Percentiles rank a stretch among this genome's conserved stretches.
Conservation (phyloP, 2,888 invertebrate species). For the Acrobasis suavella region DNA sequence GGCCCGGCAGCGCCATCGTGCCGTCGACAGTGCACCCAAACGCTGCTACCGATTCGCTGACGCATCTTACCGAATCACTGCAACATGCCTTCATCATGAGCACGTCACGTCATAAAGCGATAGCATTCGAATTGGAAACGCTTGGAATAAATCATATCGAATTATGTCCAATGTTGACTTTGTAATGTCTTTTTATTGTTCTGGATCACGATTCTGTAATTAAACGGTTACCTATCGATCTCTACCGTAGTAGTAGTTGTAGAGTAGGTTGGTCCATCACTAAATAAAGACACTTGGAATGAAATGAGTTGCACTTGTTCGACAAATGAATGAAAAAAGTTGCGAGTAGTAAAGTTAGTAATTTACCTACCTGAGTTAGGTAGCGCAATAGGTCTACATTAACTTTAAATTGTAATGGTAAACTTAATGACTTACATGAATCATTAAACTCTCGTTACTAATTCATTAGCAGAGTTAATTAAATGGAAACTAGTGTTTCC, state of each 20-base stretch:
- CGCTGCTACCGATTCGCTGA: conserved; percentile 31
- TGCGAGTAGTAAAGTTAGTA: too few relatives aligned
- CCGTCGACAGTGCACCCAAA: conserved; percentile 25
- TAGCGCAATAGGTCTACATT: not conserved
- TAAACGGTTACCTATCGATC: too few relatives aligned
- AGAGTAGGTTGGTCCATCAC: too few relatives aligned
- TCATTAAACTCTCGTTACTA: not conserved
- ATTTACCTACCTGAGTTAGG: too few relatives aligned
- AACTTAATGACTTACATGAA: conserved; percentile 4
- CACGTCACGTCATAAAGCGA: conserved; percentile 5
- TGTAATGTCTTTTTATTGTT: conserved; percentile 3
- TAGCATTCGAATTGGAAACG: not conserved
- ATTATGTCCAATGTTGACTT: not conserved
- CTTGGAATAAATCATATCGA: conserved; percentile 2
- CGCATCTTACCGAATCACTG: conserved; percentile 17
- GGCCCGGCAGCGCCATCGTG: conserved; percentile 24
- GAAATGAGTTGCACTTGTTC: too few relatives aligned
- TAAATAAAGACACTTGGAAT: too few relatives aligned
- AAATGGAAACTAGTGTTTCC: not conserved
- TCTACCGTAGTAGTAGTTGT: too few relatives aligned
- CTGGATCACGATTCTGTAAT: not conserved
- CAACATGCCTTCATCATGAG: not conserved
- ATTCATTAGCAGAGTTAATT: not conserved
- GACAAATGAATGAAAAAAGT: too few relatives aligned
- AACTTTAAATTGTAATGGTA: not conserved